Conservation (phyloP, 2,113 vertebrate genomes). For the Paradisaea rubra region DNA sequence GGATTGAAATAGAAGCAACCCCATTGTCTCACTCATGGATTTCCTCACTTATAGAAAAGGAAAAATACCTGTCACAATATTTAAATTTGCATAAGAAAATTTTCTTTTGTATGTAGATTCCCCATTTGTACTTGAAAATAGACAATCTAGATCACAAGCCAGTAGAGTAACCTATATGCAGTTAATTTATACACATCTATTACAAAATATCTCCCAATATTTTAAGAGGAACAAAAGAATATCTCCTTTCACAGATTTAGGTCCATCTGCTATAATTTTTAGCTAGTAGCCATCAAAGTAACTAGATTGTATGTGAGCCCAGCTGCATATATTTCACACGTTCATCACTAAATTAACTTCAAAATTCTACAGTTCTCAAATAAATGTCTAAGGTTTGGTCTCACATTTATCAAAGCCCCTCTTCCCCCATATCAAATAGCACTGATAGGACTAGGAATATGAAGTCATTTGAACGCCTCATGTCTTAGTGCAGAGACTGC, state of each 20-base stretch:
- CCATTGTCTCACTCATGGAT: background rate
- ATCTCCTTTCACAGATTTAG: background rate
- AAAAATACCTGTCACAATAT: background rate
- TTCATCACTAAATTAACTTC: background rate
- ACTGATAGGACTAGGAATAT: background rate
- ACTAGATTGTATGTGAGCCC: background rate
- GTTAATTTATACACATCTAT: background rate
- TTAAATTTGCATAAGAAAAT: background rate
- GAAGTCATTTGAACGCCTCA: accelerated
- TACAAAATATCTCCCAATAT: background rate
- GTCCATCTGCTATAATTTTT: background rate
- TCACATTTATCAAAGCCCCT: background rate
- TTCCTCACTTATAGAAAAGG: background rate
- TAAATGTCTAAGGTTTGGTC: background rate
- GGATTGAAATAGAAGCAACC: background rate
- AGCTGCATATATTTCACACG: background rate
- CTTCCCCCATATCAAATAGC: background rate
- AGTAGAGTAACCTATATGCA: background rate
- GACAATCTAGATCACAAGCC: background rate
- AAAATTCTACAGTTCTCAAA: background rate
- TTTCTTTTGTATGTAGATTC: background rate
- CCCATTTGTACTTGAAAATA: background rate
- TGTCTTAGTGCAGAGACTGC: background rate
- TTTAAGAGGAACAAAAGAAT: background rate
- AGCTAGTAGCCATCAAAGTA: background rate